phyloP scores from a whole-genome alignment of 2,888 invertebrate genomes.

The Exocentrus adspersus region DNA sequence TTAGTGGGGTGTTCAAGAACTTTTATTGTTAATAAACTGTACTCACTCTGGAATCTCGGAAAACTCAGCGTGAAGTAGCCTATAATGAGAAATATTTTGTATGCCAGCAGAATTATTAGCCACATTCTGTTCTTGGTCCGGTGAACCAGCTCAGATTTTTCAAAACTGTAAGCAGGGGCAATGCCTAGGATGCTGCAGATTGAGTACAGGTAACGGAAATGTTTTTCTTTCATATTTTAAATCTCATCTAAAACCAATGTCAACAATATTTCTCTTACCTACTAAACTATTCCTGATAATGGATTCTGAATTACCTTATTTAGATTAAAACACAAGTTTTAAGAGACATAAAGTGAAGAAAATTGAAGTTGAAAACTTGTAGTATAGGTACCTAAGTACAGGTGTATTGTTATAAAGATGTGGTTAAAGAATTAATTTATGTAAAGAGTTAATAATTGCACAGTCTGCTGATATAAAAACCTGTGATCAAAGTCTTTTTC shows the following conservation, averaged over 20 bases:
- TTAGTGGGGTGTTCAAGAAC: not conserved
- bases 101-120: not conserved
- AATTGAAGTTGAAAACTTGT: too few species aligned
- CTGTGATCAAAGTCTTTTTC: not conserved
- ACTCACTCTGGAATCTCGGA: not conserved
- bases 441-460: too few species aligned
- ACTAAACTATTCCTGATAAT: not conserved
- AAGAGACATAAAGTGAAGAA: not conserved
- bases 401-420: too few species aligned
- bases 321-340: not conserved
- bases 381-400: too few species aligned
- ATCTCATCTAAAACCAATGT: not conserved
- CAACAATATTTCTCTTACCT: not conserved
- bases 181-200: constrained; percentile 2
- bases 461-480: too few species aligned
- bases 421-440: too few species aligned
- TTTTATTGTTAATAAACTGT: not conserved
- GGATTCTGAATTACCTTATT: not conserved
- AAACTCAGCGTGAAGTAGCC: not conserved
- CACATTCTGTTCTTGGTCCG: not conserved
- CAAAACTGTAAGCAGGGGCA: not conserved
- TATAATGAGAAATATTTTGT: not conserved
- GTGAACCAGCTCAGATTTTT: not conserved
- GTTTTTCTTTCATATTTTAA: not conserved
- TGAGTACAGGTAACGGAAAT: not conserved